Percentiles rank a stretch among this genome's conserved stretches.
phyloP scores from a whole-genome alignment of 2,797 vertebrate genomes.

The Chaenodraco wilsoni region DNA sequence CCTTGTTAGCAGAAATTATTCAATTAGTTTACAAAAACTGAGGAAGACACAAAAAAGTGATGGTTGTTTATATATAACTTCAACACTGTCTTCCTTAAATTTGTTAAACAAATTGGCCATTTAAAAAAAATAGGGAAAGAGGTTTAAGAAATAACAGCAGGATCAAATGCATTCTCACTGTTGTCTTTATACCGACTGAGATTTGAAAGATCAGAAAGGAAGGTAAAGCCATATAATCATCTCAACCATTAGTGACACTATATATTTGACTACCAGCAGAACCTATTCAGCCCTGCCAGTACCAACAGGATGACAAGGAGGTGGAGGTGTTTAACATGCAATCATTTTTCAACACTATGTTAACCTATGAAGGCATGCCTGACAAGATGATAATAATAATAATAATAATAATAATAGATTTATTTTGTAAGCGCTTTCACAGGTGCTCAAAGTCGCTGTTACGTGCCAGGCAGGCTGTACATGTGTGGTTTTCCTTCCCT shows the following conservation, averaged over 20 bases:
- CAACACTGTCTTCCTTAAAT: slow-evolving; percentile 16
- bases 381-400: not conserved
- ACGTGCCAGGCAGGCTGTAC: no score
- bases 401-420: no score
- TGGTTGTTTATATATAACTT: slow-evolving; percentile 38
- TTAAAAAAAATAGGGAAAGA: slow-evolving; percentile 18
- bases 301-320: slow-evolving; percentile 1
- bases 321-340: not conserved
- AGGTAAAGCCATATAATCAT: not conserved
- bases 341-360: not conserved
- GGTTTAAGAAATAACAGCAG: slow-evolving; percentile 25
- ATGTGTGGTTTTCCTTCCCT: no score
- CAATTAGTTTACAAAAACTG: slow-evolving; percentile 38
- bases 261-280: not conserved
- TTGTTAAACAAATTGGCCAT: slow-evolving; percentile 32
- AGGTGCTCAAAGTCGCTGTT: no score
- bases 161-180: no score
- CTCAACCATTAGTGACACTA: not conserved
- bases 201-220: not conserved
- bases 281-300: not conserved
- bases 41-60: slow-evolving; percentile 29
- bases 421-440: no score
- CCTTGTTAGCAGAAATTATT: slow-evolving; percentile 59
- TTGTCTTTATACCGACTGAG: not conserved
- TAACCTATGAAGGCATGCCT: slow-evolving; percentile 8